Evolutionary conservation across 2,888 invertebrate species (phyloP), one percentile per base, ranked within the genome.

Genomic region (Oscheius sp.): DNA sequence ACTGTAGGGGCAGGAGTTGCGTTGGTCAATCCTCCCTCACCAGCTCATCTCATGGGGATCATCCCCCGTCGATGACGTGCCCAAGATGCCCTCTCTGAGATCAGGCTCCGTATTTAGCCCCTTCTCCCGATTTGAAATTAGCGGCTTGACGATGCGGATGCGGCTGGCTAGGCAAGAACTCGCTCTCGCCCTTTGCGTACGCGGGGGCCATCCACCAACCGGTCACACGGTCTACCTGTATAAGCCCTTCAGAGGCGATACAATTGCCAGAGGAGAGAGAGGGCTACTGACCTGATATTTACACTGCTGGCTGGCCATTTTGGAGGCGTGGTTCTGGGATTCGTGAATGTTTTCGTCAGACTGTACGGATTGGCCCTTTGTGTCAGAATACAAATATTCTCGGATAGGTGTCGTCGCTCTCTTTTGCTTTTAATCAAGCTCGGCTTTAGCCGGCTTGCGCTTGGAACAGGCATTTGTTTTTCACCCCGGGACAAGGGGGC

Each of bases 191-290:
- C 61, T 61, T 61, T 61, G 43, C 61, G 55, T 21, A 55, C 43
- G 61, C 61, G 21, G 13, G 59, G 43, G 41, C 35, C 35, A 35
- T n/a, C 61, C 7, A 25, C 66, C 66, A 66, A 66, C 66, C 66
- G 66, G 66, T 66, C 66, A 66, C 25, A 49, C 66, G 66, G 49
- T 66, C 64, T 64, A 66, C 66, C 66, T 66, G 66, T 66, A 66
- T 66, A 66, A 66, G 66, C 43, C 61, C 21, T 13, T 12, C 21
- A 23, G 49, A 27, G 58, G 13, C 13, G 58, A 23, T 49, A 18
- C 49, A n/a, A 18, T 55, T 25, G 16, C 23, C 25, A 55, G 13
- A 9, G 18, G 18, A 55, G 21, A 55, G 5, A 55, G 55, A 55
- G 25, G 21, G 21, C 13, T 13, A 25, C 13, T 55, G 55, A 55